phyloP scores from a whole-genome alignment of 1,140 invertebrate species.

The Pachypsylla venusta region DNA sequence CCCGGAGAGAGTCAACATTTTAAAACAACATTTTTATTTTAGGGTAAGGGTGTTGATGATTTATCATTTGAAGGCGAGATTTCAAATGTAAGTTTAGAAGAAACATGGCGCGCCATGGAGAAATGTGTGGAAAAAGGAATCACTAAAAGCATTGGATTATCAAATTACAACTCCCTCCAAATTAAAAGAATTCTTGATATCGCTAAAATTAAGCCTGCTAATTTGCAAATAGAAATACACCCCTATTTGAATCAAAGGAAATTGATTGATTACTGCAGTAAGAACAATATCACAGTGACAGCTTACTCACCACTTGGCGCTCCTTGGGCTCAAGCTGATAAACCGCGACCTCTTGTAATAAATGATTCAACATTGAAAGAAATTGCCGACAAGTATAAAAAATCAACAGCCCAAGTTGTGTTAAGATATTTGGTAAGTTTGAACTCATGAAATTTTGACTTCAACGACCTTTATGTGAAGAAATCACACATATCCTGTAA shows the following conservation, averaged over 20 bases:
- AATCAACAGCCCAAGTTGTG: slow-evolving; percentile 50
- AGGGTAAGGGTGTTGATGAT: neutral
- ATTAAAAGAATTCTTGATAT: slow-evolving; percentile 45
- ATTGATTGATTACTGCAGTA: slow-evolving; percentile 53
- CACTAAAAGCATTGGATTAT: slow-evolving; percentile 55
- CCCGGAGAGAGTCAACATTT: too few species aligned
- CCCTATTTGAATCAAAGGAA: slow-evolving; percentile 64
- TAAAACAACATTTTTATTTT: neutral
- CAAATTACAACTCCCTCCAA: slow-evolving; percentile 63
- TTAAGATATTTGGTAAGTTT: slow-evolving; percentile 39
- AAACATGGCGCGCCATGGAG: slow-evolving; percentile 82
- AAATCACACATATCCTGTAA: too few species aligned
- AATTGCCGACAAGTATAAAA: slow-evolving; percentile 51
- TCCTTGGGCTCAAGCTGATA: slow-evolving; percentile 38
- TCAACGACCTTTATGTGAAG: too few species aligned
- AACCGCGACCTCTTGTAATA: slow-evolving; percentile 40
- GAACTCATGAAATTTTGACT: too few species aligned
- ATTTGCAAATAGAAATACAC: slow-evolving; percentile 67
- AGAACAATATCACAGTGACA: slow-evolving; percentile 48
- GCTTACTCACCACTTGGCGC: slow-evolving; percentile 67
- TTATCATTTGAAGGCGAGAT: neutral
- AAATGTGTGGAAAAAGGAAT: slow-evolving; percentile 45
- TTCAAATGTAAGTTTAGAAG: slow-evolving; percentile 27
- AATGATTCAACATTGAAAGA: slow-evolving; percentile 42
- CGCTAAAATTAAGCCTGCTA: slow-evolving; percentile 47